Percentiles rank a stretch among this genome's conserved stretches.
These are phyloP conservation scores for Drosophila bifasciata DNA, from an alignment of 1,140 invertebrate genomes.

Conservation along the genomic window DNA sequence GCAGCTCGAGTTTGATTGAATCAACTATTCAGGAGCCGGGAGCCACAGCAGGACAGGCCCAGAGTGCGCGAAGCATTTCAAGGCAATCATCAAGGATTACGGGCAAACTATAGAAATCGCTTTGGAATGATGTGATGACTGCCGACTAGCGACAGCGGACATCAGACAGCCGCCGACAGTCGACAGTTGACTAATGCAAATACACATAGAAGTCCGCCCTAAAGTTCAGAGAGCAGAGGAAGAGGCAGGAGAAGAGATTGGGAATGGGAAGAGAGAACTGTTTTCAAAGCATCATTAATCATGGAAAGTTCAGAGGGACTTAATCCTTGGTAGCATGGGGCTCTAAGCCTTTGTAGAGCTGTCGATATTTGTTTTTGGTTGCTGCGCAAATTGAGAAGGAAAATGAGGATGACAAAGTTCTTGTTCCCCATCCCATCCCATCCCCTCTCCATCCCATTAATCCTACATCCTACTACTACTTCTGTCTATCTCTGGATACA, in stretches of 20 bases:
- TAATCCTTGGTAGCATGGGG: constrained; percentile 56
- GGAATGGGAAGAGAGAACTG: constrained; percentile 31
- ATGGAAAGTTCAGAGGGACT: constrained; percentile 67
- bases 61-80: neutral
- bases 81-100: constrained; percentile 49
- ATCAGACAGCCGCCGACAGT: constrained; percentile 9
- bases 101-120: constrained; percentile 32
- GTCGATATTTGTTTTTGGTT: constrained; percentile 74
- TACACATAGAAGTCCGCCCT: constrained; percentile 3
- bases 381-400: constrained; percentile 47
- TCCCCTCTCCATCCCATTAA: neutral
- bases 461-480: too few relatives aligned
- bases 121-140: constrained; percentile 55
- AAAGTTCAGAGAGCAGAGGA: neutral
- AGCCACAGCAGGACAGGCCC: neutral
- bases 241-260: constrained; percentile 28
- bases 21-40: constrained; percentile 35
- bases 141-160: constrained; percentile 26
- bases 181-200: constrained; percentile 42
- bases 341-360: constrained; percentile 54
- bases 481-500: too few relatives aligned
- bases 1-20: constrained; percentile 48
- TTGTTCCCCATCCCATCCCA: constrained; percentile 1
- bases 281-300: constrained; percentile 76
- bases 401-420: constrained; percentile 62